Percentiles rank a stretch among this genome's conserved stretches.
Conservation (phyloP, 1,140 invertebrate species). For the Neodiprion virginianus region DNA sequence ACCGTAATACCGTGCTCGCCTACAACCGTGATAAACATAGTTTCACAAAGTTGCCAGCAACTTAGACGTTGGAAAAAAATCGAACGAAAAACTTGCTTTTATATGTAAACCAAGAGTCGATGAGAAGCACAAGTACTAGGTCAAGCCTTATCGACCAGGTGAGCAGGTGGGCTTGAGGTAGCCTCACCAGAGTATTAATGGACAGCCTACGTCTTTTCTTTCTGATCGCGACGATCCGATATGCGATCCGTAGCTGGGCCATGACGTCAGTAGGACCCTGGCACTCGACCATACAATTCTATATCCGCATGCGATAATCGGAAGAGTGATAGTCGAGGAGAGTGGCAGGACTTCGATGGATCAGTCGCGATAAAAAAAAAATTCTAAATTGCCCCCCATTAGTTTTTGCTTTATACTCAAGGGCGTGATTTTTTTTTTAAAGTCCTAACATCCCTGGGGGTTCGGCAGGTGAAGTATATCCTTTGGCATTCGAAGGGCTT, state of each 20-base stretch:
- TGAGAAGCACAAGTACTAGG: slow-evolving; percentile 35
- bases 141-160: slow-evolving; percentile 45
- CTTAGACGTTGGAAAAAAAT: background rate
- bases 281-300: background rate
- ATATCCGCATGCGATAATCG: background rate
- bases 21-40: background rate
- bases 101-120: slow-evolving; percentile 4
- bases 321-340: background rate
- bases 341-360: background rate
- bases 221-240: background rate
- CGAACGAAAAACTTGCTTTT: background rate
- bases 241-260: background rate
- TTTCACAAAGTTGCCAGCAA: slow-evolving; percentile 20
- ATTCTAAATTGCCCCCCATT: background rate
- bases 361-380: background rate
- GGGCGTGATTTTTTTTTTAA: background rate
- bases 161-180: background rate
- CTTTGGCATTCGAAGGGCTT: background rate
- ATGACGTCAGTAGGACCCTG: background rate
- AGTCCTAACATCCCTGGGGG: background rate
- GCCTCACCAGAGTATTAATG: background rate
- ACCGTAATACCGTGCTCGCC: slow-evolving; percentile 7
- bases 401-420: background rate
- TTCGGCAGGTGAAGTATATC: background rate
- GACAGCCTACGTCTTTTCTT: slow-evolving; percentile 1